Evolutionary conservation across 2,888 invertebrate genomes (phyloP).

Genomic region (Corythucha ciliata): DNA sequence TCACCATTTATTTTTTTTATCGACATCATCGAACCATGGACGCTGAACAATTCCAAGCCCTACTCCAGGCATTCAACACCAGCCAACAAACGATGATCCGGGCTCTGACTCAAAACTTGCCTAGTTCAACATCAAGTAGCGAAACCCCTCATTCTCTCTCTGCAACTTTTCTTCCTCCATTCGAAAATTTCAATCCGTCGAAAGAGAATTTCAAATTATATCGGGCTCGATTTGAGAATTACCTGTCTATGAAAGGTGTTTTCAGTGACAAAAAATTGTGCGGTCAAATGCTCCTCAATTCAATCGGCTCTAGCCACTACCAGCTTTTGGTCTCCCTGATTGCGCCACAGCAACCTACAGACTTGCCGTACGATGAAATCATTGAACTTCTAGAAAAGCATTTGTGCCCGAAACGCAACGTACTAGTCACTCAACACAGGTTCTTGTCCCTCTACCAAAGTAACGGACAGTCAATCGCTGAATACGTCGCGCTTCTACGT

Average conservation of each 20-base stretch:
- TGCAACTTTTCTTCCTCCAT: conserved; percentile 3
- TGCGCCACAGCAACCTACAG: neutral
- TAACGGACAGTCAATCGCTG: conserved; percentile 3
- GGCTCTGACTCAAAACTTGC: too few species aligned
- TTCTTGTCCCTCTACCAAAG: conserved; percentile 10
- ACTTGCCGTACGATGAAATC: conserved; percentile 1
- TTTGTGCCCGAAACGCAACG: conserved; percentile 7
- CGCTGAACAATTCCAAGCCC: too few species aligned
- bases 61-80: too few species aligned
- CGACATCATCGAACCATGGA: too few species aligned
- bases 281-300: conserved; percentile 9
- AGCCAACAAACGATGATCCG: too few species aligned
- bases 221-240: conserved; percentile 12
- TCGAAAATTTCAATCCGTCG: neutral
- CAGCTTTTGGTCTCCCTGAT: neutral
- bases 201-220: conserved; percentile 15
- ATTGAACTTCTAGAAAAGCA: neutral
- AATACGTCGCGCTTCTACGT: conserved; percentile 4
- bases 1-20: too few species aligned
- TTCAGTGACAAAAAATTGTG: neutral
- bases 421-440: conserved; percentile 1
- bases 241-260: conserved; percentile 7
- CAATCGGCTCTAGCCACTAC: conserved; percentile 9
- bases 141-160: too few species aligned
- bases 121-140: too few species aligned